These are phyloP conservation scores for Hormaphis cornu DNA, from an alignment of 1,140 invertebrate species.

Conservation along the genomic window DNA sequence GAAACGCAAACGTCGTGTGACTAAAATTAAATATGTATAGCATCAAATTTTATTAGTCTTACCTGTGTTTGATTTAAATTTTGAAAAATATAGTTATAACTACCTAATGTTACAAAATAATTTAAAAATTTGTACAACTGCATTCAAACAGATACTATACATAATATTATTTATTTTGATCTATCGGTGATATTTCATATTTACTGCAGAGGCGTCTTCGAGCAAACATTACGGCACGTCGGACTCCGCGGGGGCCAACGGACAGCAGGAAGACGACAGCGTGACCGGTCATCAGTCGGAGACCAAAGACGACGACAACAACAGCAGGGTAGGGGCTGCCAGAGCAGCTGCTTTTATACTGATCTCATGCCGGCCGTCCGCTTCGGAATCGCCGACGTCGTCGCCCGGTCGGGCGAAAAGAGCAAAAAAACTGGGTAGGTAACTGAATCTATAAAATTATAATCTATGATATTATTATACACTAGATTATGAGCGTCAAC, in stretches of 20 bases:
- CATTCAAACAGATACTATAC: no score
- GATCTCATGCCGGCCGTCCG: constrained; percentile 67
- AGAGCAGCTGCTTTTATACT: constrained; percentile 81
- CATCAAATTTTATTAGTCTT: no score
- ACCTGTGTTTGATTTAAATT: no score
- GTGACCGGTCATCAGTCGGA: constrained; percentile 55
- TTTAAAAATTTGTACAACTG: no score
- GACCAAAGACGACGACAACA: background rate
- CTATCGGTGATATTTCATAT: background rate
- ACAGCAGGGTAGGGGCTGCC: constrained; percentile 74
- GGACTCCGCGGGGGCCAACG: constrained; percentile 39
- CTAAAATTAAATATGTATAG: no score
- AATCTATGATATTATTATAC: no score
- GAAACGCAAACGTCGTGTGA: no score
- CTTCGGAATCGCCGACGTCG: constrained; percentile 32
- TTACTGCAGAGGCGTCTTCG: background rate
- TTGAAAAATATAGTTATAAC: no score
- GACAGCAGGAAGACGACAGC: constrained; percentile 50
- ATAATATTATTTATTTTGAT: no score
- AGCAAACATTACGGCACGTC: constrained; percentile 34
- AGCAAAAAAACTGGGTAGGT: constrained; percentile 20
- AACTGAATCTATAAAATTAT: background rate
- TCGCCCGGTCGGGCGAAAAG: constrained; percentile 9
- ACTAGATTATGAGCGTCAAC: no score
- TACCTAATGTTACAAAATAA: no score